phyloP scores from a whole-genome alignment of 2,113 vertebrate genomes.

The Amphiprion percula region DNA sequence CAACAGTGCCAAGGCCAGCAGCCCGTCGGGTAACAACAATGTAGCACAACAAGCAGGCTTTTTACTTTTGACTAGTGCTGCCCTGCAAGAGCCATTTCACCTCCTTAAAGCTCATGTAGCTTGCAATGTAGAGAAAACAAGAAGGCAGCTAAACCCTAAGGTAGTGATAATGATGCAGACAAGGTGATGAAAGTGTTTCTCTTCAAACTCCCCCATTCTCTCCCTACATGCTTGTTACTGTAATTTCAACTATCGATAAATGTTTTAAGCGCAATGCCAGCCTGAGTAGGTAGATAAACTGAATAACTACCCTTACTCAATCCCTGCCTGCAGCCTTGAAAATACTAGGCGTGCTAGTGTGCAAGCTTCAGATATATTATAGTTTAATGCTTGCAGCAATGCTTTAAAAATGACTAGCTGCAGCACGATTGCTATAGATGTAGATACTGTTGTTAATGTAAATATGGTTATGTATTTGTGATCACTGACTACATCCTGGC shows the following conservation, averaged over 20 bases:
- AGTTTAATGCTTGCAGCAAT: conserved; percentile 43
- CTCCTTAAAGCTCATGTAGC: conserved; percentile 28
- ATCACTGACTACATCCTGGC: background rate
- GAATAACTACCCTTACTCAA: background rate
- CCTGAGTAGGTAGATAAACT: background rate
- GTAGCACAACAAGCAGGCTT: conserved; percentile 29
- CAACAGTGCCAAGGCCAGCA: conserved; percentile 45
- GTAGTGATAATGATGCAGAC: conserved; percentile 11
- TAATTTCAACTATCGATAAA: background rate
- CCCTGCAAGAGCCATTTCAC: conserved; percentile 32
- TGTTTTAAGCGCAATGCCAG: background rate
- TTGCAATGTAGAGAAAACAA: conserved; percentile 29
- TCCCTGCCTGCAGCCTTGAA: background rate
- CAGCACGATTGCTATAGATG: conserved; percentile 13
- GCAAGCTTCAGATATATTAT: conserved; percentile 19
- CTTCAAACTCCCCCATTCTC: background rate
- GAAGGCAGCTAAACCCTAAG: background rate
- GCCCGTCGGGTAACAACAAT: conserved; percentile 47
- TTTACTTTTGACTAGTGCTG: conserved; percentile 36
- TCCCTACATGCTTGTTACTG: background rate
- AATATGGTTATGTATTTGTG: conserved; percentile 12
- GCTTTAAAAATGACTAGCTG: conserved; percentile 19
- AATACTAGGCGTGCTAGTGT: conserved; percentile 3
- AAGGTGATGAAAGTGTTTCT: background rate
- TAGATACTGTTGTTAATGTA: background rate